These are phyloP conservation scores for Siniperca undulata DNA, from an alignment of 2,797 vertebrate genomes.

Conservation along the genomic window DNA sequence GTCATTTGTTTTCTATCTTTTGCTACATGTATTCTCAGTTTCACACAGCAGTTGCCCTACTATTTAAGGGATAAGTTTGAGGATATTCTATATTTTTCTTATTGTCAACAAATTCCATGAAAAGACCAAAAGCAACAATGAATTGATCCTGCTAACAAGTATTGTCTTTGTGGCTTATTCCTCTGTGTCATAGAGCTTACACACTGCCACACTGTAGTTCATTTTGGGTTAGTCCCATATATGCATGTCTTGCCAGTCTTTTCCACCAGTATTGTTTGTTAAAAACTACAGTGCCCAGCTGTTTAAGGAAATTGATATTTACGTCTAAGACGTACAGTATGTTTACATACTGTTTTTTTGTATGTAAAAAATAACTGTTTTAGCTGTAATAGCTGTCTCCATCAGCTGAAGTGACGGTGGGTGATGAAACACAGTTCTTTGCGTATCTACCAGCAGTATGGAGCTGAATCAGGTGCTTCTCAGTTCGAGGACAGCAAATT, in stretches of 20 bases:
- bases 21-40: background rate
- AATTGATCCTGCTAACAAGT: background rate
- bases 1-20: background rate
- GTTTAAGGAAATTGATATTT: background rate
- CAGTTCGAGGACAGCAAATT: background rate
- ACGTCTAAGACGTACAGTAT: background rate
- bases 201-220: background rate
- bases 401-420: conserved; percentile 17
- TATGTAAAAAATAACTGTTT: background rate
- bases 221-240: background rate
- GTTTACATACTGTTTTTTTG: conserved; percentile 5
- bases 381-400: background rate
- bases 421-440: background rate
- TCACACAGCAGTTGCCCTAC: background rate
- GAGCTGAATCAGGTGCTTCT: background rate
- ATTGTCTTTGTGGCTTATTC: background rate
- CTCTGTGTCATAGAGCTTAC: background rate
- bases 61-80: background rate
- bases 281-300: background rate
- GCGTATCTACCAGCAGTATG: background rate
- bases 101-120: background rate
- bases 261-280: too few relatives aligned
- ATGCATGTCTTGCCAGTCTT: background rate
- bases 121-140: background rate
- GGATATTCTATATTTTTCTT: background rate